Evolutionary conservation across 2,888 invertebrate species (phyloP).

Genomic region (Hypomecis punctinalis): DNA sequence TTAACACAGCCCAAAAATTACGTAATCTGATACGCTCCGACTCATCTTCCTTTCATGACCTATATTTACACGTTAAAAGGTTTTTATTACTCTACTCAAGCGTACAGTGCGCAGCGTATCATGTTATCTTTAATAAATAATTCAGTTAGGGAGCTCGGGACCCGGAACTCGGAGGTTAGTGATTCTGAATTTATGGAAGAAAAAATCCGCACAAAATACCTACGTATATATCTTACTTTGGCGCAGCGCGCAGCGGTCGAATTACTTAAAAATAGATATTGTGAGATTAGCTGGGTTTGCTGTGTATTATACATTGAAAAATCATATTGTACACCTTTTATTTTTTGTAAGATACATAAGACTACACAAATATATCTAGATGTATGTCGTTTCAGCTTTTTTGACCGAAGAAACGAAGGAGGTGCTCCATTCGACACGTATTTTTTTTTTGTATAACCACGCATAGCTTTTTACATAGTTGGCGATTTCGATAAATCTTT

Average conservation of each 20-base stretch:
- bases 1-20: conserved; percentile 16
- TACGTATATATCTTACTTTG: background rate
- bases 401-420: no score
- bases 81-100: conserved; percentile 35
- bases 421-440: no score
- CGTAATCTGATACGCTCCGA: conserved; percentile 25
- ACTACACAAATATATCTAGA: no score
- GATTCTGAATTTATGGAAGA: conserved; percentile 26
- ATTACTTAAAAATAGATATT: background rate
- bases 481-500: no score
- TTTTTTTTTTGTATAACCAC: no score
- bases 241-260: background rate
- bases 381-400: no score
- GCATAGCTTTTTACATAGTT: no score
- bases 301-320: no score
- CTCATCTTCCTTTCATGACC: conserved; percentile 48
- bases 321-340: no score
- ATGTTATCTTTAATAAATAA: conserved; percentile 33
- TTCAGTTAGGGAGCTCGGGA: conserved; percentile 24
- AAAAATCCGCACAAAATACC: conserved; percentile 3
- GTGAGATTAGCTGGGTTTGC: background rate
- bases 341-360: no score
- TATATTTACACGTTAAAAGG: conserved; percentile 41
- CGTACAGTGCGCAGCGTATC: conserved; percentile 25
- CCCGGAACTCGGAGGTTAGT: conserved; percentile 14